These are phyloP conservation scores for Limnodromus scolopaceus DNA, from an alignment of 2,797 vertebrate species.

Conservation along the genomic window DNA sequence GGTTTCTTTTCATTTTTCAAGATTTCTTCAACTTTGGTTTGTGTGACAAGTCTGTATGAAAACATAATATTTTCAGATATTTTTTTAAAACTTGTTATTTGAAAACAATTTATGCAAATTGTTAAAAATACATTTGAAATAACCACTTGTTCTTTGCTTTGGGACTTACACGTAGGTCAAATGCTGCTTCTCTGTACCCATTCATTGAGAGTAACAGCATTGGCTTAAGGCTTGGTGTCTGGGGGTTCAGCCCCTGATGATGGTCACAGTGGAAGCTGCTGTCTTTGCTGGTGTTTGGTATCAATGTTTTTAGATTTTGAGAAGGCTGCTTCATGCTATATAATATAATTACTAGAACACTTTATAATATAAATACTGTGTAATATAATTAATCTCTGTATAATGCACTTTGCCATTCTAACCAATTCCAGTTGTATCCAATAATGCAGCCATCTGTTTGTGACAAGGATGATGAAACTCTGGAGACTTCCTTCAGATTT, in stretches of 20 bases:
- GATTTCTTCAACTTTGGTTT: not conserved
- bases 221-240: not conserved
- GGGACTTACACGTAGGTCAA: not conserved
- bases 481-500: not conserved
- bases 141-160: not conserved
- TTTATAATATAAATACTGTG: not conserved
- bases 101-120: not conserved
- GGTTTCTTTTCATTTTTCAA: constrained; percentile 6
- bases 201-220: not conserved
- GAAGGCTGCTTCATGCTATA: not conserved
- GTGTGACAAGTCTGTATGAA: not conserved
- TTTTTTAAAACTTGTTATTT: not conserved
- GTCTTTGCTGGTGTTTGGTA: not conserved
- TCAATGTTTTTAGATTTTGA: not conserved
- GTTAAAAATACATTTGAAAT: not conserved
- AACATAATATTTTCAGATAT: not conserved
- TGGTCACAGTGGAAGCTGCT: not conserved
- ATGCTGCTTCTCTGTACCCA: fast-evolving
- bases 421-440: not conserved
- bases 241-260: not conserved
- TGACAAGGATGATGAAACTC: not conserved
- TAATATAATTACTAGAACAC: not conserved
- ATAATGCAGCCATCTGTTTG: not conserved
- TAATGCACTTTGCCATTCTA: not conserved
- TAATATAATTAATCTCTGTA: not conserved